Base-by-base conservation (phyloP, 2,113 vertebrate genomes). In the Nothocercus julius region DNA sequence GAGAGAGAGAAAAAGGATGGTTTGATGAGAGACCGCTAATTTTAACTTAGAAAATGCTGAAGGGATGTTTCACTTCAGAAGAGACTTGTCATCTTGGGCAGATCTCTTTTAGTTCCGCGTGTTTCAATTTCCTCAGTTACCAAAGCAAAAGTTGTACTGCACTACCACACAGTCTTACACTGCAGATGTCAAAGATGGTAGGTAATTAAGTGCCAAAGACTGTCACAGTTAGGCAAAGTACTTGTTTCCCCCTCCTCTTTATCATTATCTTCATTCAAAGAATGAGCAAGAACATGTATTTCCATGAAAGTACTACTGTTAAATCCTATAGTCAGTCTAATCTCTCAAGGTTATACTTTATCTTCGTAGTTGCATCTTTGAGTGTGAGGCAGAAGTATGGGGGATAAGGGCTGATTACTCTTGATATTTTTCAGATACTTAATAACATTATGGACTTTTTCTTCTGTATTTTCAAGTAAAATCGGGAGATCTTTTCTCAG, bases 321-420 rank as follows among this genome's bases (percentile, higher is more conserved):
- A 38, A 20, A 30, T 0, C 47, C 47, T 79, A 0, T 3, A 1
- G 2, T 28, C 13, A 1, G 8, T 36, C 21, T n/a, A 9, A 3
- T 13, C 25, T 27, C 28, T 0, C 54, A 32, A 0, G 2, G 47
- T 21, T 2, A 5, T 3, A 1, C 3, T 19, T 17, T 45, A 3
- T 18, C n/a, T 12, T 34, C 53, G n/a, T 32, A 0, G 7, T 36
- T 17, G 0, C 1, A 0, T 13, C 42, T 6, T 45, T 51, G 62
- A 20, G 32, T 6, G 21, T n/a, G 28, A n/a, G 45, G n/a, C 34
- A 79, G 74, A 47, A 61, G 28, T 1, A 0, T 9, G 19, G 11
- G 22, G 44, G 12, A 17, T 36, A 54, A 6, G 8, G 28, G 49
- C 30, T 77, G 11, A 1, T 14, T 40, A 9, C 4, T 28, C n/a